These are phyloP conservation scores for Trichonephila inaurata DNA, from an alignment of 1,140 invertebrate species.

Conservation along the genomic window DNA sequence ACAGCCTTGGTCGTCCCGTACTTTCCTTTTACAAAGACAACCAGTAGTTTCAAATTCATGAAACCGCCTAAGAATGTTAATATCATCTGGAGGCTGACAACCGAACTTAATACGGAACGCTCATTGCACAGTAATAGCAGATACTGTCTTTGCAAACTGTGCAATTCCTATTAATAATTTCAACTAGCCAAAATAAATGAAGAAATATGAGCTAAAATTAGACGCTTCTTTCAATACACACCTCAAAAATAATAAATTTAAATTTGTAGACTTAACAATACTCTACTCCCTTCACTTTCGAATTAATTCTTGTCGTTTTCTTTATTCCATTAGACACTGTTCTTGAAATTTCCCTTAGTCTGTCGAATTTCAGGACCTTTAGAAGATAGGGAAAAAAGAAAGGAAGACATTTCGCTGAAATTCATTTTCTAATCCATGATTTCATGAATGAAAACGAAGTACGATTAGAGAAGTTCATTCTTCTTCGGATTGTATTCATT, in stretches of 20 bases:
- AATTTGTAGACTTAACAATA: not conserved
- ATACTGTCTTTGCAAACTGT: no score
- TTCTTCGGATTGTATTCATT: not conserved
- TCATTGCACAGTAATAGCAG: no score
- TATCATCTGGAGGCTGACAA: no score
- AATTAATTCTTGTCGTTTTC: not conserved
- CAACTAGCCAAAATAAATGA: no score
- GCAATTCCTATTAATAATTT: no score
- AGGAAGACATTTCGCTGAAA: not conserved
- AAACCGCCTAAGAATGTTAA: no score
- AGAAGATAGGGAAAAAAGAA: not conserved
- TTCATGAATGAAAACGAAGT: conserved; percentile 25
- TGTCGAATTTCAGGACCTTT: not conserved
- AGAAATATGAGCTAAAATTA: no score
- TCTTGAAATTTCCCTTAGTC: conserved; percentile 7
- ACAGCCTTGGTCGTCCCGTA: no score
- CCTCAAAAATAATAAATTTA: not conserved
- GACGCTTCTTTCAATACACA: no score
- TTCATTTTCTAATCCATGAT: conserved; percentile 45
- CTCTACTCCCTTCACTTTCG: not conserved
- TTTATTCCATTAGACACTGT: conserved; percentile 1
- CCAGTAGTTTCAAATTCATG: no score
- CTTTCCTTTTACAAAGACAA: no score
- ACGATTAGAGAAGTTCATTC: conserved; percentile 45
- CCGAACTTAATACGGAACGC: no score